Evolutionary conservation across 2,888 invertebrate species (phyloP), one percentile per base, ranked within the genome.

Genomic region (Drosophila birchii): DNA sequence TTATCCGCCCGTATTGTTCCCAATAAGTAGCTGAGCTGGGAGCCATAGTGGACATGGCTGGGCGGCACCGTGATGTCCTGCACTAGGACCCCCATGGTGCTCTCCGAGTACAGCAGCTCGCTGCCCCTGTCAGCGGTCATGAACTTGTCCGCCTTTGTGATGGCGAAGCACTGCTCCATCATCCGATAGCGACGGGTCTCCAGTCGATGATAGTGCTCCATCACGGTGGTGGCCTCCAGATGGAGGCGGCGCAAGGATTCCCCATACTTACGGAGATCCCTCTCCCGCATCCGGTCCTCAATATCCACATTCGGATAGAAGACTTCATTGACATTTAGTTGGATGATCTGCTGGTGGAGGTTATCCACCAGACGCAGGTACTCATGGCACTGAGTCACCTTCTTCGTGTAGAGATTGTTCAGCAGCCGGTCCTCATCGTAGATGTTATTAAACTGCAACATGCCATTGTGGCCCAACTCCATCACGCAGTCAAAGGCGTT

Each of bases 1-100:
- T 97, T 95, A 92, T 98, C 98, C 55, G 98, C 94, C 62, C 96
- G 94, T 81, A 99, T 98, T 62, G 98, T 98, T 72, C 99, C 99
- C 80, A 99, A 97, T 75, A 99, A 96, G 94, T 99, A 99, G 91
- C 98, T 83, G 20, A 91, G 72, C n/a, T 56, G 51, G 36, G 78
- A 0, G 54, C 0, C 47, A 16, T 41, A 12, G 11, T 38, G n/a
- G 20, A n/a, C 1, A 11, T 44, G 0, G 14, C 62, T 64, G 0
- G 80, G 0, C 32, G 18, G 16, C 18, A 16, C n/a, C 12, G 56
- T 71, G 9, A 86, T 86, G 59, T 92, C 91, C 20, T 70, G 78
- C 2, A 91, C n/a, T 7, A 92, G 47, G 0, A 60, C 11, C 36
- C 61, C 74, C 0, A 85, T 63, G 0, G 78, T 60, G 55, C 86